These are phyloP conservation scores for Eupleurogrammus muticus DNA, from an alignment of 2,797 vertebrate species.

Conservation along the genomic window DNA sequence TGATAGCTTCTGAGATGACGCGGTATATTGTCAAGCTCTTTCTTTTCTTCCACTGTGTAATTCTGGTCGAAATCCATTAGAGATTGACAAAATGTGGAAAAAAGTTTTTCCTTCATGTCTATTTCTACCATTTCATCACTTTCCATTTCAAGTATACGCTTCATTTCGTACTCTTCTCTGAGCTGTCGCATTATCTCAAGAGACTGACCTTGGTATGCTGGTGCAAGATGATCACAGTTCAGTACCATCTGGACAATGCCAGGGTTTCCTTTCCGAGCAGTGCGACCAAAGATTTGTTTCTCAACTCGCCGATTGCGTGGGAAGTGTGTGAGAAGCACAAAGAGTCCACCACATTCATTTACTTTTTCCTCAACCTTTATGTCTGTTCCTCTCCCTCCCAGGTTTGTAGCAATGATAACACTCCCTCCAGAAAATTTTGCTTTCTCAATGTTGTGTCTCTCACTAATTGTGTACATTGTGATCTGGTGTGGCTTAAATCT, in stretches of 20 bases:
- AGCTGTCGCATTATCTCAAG: not conserved
- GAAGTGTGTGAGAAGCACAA: constrained; percentile 17
- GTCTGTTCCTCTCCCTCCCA: constrained; percentile 1
- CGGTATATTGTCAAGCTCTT: not conserved
- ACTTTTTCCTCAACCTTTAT: not conserved
- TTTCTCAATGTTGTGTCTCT: constrained; percentile 7
- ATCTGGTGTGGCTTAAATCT: not conserved
- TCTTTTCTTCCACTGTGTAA: not conserved
- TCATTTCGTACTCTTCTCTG: not conserved
- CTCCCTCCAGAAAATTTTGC: not conserved
- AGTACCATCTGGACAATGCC: constrained; percentile 29
- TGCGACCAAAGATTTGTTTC: constrained; percentile 42
- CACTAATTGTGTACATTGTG: constrained; percentile 7
- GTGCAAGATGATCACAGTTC: not conserved
- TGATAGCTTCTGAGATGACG: not conserved
- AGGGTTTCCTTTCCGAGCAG: constrained; percentile 42
- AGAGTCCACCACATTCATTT: constrained; percentile 2
- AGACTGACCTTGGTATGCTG: constrained; percentile 2
- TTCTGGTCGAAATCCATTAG: not conserved
- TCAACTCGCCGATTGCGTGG: constrained; percentile 27
- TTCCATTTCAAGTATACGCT: not conserved
- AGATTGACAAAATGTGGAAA: not conserved
- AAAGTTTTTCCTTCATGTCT: not conserved
- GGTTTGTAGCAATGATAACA: constrained; percentile 8
- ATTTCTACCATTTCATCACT: not conserved